phyloP scores from a whole-genome alignment of 2,797 vertebrate genomes.

The Gorsachius magnificus region DNA sequence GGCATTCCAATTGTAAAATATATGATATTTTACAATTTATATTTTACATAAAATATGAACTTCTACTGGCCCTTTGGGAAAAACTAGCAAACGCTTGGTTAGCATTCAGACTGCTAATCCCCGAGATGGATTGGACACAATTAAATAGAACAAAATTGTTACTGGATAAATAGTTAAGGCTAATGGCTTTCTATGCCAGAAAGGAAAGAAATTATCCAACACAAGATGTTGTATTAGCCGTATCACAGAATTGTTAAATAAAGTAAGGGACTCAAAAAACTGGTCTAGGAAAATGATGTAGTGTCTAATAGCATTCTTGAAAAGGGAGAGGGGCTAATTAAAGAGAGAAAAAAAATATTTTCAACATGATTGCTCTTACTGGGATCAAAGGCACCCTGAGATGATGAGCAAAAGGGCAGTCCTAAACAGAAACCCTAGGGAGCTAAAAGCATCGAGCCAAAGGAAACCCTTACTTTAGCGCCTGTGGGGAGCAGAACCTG shows the following conservation, averaged over 20 bases:
- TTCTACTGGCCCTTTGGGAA: constrained; percentile 8
- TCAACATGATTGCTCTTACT: neutral
- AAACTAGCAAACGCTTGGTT: neutral
- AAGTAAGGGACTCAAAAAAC: neutral
- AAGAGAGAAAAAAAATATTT: neutral
- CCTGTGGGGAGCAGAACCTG: constrained; percentile 1
- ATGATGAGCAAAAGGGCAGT: neutral
- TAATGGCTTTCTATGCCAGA: constrained; percentile 37
- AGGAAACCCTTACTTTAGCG: neutral
- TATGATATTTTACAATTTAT: constrained; percentile 30
- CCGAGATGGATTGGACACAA: constrained; percentile 35
- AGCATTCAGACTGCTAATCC: constrained; percentile 18
- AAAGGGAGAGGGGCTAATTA: neutral
- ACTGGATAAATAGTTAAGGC: constrained; percentile 51
- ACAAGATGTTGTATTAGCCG: neutral
- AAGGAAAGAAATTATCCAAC: constrained; percentile 24
- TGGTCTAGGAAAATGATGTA: neutral
- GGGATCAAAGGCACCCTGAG: neutral
- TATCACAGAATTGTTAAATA: neutral
- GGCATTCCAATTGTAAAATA: constrained; percentile 1
- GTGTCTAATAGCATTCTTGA: neutral
- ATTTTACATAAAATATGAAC: constrained; percentile 50
- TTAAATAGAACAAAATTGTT: constrained; percentile 51
- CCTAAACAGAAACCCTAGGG: neutral
- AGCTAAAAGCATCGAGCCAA: neutral